Evolutionary conservation across 35 echinoderm and acorn worm genomes (phyloP).

Genomic region (Apostichopus parvimensis): DNA sequence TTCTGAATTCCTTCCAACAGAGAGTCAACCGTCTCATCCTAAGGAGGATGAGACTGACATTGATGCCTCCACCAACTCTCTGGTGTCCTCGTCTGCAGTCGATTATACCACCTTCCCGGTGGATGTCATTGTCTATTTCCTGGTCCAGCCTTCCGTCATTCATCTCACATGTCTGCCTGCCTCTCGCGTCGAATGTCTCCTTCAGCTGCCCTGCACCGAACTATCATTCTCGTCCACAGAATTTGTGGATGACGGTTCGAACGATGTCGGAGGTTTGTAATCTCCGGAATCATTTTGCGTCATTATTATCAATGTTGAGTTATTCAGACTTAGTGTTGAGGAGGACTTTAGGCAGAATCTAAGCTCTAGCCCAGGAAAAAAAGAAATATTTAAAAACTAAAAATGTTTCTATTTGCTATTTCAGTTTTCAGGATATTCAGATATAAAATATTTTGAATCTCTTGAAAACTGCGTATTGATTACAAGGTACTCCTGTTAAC

Average conservation of each 20-base stretch:
- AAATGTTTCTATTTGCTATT: no score
- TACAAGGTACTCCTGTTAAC: no score
- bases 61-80: slow-evolving; percentile 86
- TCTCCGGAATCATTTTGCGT: background rate
- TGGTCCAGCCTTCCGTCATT: slow-evolving; percentile 84
- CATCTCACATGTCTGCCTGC: slow-evolving; percentile 84
- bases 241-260: background rate
- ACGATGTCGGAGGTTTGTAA: background rate
- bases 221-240: slow-evolving; percentile 85
- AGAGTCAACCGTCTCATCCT: background rate
- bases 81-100: slow-evolving; percentile 88
- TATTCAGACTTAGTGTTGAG: no score
- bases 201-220: slow-evolving; percentile 85
- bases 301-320: no score
- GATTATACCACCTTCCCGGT: slow-evolving; percentile 93
- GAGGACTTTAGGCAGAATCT: no score
- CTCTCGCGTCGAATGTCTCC: slow-evolving; percentile 89
- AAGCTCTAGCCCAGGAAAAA: no score
- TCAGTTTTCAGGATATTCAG: no score
- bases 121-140: slow-evolving; percentile 91
- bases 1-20: background rate
- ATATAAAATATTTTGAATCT: no score
- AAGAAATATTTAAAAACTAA: no score
- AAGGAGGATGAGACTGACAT: slow-evolving; percentile 56
- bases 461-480: no score